A percentile compares a stretch with the other conserved stretches of the same genome.
Evolutionary conservation across 1,140 invertebrate genomes (phyloP).

Genomic region (Chymomyza costata): DNA sequence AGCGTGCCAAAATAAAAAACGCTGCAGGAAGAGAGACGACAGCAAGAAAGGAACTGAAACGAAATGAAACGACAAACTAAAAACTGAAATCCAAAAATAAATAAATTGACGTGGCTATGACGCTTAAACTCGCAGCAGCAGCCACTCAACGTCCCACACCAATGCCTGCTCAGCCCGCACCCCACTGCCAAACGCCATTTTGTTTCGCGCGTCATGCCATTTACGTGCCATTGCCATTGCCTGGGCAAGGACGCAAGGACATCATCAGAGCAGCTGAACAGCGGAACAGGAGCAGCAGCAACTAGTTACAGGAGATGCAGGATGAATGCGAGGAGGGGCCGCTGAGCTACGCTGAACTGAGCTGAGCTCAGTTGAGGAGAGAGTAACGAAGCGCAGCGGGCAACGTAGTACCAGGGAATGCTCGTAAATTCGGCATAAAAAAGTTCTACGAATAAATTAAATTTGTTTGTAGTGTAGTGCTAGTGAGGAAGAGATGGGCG

Average conservation of each 20-base stretch:
- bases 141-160: not conserved
- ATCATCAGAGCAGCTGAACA: not conserved
- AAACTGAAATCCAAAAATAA: conserved; percentile 70
- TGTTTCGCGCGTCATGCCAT: too few relatives aligned
- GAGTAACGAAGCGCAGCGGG: conserved; percentile 29
- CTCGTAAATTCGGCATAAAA: conserved; percentile 58
- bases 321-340: not conserved
- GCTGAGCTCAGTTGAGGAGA: too few relatives aligned
- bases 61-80: conserved; percentile 58
- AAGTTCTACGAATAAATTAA: conserved; percentile 67
- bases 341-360: too few relatives aligned
- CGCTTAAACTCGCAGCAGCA: conserved; percentile 45
- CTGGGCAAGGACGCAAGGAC: conserved; percentile 10
- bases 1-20: conserved; percentile 21
- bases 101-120: conserved; percentile 71
- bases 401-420: conserved; percentile 13
- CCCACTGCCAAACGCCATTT: too few relatives aligned
- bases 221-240: conserved; percentile 4
- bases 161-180: not conserved
- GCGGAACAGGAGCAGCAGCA: not conserved
- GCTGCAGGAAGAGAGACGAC: conserved; percentile 38
- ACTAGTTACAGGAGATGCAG: conserved; percentile 11
- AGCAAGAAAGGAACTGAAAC: not conserved
- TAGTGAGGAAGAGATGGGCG: conserved; percentile 6
- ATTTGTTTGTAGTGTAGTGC: conserved; percentile 47